Evolutionary conservation across 2,797 vertebrate species (phyloP).

Genomic region (Pangasius larnaudii): DNA sequence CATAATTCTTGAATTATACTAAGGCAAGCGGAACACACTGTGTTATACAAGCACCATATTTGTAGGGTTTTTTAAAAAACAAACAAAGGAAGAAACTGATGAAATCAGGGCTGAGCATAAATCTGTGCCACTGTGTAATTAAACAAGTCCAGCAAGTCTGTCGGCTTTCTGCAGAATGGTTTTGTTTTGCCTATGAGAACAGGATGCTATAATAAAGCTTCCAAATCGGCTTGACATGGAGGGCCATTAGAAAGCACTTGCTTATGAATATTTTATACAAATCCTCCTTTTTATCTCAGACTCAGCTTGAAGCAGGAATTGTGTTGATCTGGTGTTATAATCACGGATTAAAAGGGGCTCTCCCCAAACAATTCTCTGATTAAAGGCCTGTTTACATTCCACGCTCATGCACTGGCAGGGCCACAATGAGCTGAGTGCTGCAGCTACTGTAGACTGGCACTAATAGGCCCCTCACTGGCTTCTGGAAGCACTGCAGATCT

Average conservation of each 20-base stretch:
- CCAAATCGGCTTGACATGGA: conserved; percentile 64
- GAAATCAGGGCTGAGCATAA: conserved; percentile 44
- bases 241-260: conserved; percentile 58
- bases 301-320: conserved; percentile 70
- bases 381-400: conserved; percentile 71
- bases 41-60: conserved; percentile 17
- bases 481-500: conserved; percentile 66
- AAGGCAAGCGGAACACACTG: conserved; percentile 21
- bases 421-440: conserved; percentile 59
- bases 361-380: conserved; percentile 75
- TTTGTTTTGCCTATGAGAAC: conserved; percentile 65
- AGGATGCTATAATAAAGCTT: conserved; percentile 65
- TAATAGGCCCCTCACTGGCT: conserved; percentile 68
- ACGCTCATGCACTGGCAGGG: conserved; percentile 58
- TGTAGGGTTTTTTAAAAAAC: conserved; percentile 10
- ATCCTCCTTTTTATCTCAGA: conserved; percentile 73
- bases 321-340: conserved; percentile 78
- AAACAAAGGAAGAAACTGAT: conserved; percentile 22
- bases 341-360: conserved; percentile 74
- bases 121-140: conserved; percentile 60
- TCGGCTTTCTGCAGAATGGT: conserved; percentile 54
- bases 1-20: conserved; percentile 17
- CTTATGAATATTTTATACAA: conserved; percentile 79
- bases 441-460: conserved; percentile 62
- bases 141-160: conserved; percentile 58